Evolutionary conservation across 2,888 invertebrate genomes (phyloP).

Genomic region (Chrysina gloriosa): DNA sequence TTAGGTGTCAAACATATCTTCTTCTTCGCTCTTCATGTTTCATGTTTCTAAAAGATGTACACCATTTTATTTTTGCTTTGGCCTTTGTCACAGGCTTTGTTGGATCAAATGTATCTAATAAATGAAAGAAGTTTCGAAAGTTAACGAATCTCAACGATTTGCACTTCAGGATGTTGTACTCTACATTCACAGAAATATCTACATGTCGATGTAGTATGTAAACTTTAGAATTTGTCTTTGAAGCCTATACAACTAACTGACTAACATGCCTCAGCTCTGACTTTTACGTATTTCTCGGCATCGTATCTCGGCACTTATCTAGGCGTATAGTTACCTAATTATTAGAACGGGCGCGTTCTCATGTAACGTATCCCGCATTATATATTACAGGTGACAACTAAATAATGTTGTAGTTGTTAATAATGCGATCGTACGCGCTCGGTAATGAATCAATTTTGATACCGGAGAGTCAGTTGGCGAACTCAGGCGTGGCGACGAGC

Average conservation of each 20-base stretch:
- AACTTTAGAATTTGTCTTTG: background rate
- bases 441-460: constrained; percentile 47
- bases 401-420: constrained; percentile 44
- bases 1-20: too few relatives aligned
- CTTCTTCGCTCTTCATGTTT: too few relatives aligned
- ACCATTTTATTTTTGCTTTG: too few relatives aligned
- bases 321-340: background rate
- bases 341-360: constrained; percentile 3
- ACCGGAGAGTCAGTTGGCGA: constrained; percentile 54
- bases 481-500: constrained; percentile 60
- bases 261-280: background rate
- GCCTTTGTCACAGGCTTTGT: too few relatives aligned
- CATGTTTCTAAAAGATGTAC: too few relatives aligned
- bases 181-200: too few relatives aligned
- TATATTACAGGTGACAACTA: constrained; percentile 40
- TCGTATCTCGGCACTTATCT: background rate
- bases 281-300: background rate
- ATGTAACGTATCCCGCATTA: constrained; percentile 1
- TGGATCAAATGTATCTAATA: too few relatives aligned
- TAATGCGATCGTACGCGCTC: constrained; percentile 36
- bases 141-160: too few relatives aligned
- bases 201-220: too few relatives aligned
- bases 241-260: background rate
- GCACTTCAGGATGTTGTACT: too few relatives aligned
- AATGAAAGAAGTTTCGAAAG: too few relatives aligned